Evolutionary conservation across 2,797 vertebrate species (phyloP), one percentile per base, ranked within the genome.

Genomic region (Sebastes vulpes): DNA sequence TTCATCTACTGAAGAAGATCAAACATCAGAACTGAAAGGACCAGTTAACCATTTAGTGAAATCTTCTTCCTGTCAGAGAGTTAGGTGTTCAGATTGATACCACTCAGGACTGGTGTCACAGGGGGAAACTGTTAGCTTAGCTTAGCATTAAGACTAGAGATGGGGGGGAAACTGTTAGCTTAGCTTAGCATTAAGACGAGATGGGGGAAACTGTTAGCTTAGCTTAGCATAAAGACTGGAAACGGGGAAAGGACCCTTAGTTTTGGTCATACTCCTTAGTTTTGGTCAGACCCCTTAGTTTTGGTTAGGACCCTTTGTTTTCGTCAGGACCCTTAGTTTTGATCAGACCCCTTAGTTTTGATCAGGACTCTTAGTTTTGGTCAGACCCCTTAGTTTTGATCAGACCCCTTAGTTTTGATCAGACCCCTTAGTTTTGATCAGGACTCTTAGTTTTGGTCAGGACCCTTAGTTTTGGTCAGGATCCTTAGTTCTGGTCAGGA

Each of bases 281-380:
- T 31, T 31, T 31, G 9, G 3, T 31, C 0, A 9, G 31, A 1
- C 0, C 31, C 9, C 31, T 32, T 32, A 28, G 28, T 28, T 28
- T 29, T 29, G 28, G 28, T 28, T 2, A 6, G 28, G 29, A 1
- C 1, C 29, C 3, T 9, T 31, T 3, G 29, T 31, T 31, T 31
- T 31, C 1, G 9, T 31, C 0, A 8, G 28, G 2, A 2, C 23
- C 2, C 23, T 23, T 23, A 23, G 23, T 23, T 23, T 23, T 23
- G 23, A 23, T 23, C 23, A 23, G 23, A 23, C 23, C 29, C 2
- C 8, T 29, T 31, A 31, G 29, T 9, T 31, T 9, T 31, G 1
- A 0, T 32, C 31, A 32, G 31, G 0, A 0, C 31, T 0, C 31
- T 32, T 32, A 31, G 31, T 31, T 31, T 1, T 31, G 31, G 0